Conservation (phyloP, 2,113 vertebrate species). For the Thinocorus orbignyianus region DNA sequence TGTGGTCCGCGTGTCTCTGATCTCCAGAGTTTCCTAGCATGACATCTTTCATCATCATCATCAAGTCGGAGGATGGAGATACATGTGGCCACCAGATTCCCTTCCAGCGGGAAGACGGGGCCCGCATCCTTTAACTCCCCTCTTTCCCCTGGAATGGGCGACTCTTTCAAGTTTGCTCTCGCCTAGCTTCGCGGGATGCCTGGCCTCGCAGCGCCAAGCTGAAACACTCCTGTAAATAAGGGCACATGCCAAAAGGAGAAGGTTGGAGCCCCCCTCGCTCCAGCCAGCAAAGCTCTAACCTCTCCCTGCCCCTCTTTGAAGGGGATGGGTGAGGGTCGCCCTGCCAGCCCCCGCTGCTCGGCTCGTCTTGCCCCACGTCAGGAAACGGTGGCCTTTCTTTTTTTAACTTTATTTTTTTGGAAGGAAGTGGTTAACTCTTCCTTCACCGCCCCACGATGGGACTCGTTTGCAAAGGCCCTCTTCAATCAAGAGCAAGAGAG, state of each 20-base stretch:
- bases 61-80: slow-evolving; percentile 49
- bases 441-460: background rate
- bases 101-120: slow-evolving; percentile 55
- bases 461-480: slow-evolving; percentile 6
- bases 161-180: slow-evolving; percentile 61
- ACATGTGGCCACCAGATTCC: slow-evolving; percentile 81
- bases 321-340: background rate
- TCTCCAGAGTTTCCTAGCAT: slow-evolving; percentile 64
- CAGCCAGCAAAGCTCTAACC: background rate
- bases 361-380: background rate
- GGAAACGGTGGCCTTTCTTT: background rate
- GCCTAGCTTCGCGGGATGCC: background rate
- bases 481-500: slow-evolving; percentile 69
- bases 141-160: slow-evolving; percentile 39
- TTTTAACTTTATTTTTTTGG: background rate
- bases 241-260: background rate
- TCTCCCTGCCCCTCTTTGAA: slow-evolving; percentile 18
- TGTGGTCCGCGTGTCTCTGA: slow-evolving; percentile 60
- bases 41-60: slow-evolving; percentile 75
- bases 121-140: slow-evolving; percentile 66
- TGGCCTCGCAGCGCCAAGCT: background rate
- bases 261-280: background rate
- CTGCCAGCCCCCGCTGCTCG: fast-evolving
- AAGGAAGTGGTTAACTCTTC: slow-evolving; percentile 64
- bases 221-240: background rate